A percentile compares a stretch with the other conserved stretches of the same genome.
Conservation (phyloP, 1,140 invertebrate species). For the Drosophila athabasca region DNA sequence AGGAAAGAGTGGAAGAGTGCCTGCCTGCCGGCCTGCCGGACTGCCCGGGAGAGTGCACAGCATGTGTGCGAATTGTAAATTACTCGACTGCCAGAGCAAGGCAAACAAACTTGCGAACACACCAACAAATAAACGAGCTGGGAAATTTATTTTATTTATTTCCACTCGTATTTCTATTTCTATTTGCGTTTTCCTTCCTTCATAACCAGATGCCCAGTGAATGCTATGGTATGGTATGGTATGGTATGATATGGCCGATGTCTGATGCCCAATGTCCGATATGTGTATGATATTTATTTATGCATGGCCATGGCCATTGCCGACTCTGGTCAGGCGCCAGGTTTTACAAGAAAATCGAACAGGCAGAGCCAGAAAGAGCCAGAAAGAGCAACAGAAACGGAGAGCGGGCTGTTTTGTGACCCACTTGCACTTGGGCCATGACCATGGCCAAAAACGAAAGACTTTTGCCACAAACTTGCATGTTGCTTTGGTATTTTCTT, state of each 20-base stretch:
- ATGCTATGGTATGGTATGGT: neutral
- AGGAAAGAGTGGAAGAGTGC: constrained; percentile 9
- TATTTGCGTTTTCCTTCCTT: constrained; percentile 62
- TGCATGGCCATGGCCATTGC: constrained; percentile 41
- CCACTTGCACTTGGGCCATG: constrained; percentile 59
- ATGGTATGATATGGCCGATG: constrained; percentile 10
- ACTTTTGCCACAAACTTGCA: constrained; percentile 67
- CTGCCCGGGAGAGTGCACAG: constrained; percentile 40
- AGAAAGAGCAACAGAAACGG: no score
- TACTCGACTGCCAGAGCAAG: constrained; percentile 63
- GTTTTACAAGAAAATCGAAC: constrained; percentile 61
- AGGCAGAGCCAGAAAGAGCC: constrained; percentile 20
- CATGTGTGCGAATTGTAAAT: constrained; percentile 80
- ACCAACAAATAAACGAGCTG: constrained; percentile 67
- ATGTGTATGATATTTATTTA: constrained; percentile 69
- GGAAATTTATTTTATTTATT: constrained; percentile 62
- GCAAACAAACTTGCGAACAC: constrained; percentile 40
- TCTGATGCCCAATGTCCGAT: constrained; percentile 30
- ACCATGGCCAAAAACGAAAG: constrained; percentile 62
- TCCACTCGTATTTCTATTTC: constrained; percentile 57
- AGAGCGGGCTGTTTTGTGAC: constrained; percentile 44
- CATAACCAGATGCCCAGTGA: constrained; percentile 55
- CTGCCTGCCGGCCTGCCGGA: neutral
- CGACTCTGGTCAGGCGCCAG: constrained; percentile 50
- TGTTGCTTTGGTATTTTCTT: constrained; percentile 42